phyloP scores from a whole-genome alignment of 1,140 invertebrate species.

The Choristoneura fumiferana region DNA sequence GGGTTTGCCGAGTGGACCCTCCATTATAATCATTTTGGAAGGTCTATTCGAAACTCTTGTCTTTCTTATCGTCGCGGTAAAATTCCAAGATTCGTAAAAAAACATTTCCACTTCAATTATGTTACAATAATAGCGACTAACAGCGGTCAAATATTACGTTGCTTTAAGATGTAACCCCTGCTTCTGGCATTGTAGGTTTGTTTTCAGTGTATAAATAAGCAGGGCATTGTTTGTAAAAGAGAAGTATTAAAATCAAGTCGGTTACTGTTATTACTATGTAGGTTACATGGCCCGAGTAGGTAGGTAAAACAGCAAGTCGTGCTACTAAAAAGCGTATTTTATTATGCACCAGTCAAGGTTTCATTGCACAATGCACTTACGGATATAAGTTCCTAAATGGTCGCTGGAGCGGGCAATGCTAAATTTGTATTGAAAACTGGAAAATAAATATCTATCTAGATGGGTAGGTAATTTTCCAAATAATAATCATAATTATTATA shows the following conservation, averaged over 20 bases:
- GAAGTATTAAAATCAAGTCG: conserved; percentile 19
- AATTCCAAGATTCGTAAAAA: too few relatives aligned
- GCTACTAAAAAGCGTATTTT: conserved; percentile 35
- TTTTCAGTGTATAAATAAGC: neutral
- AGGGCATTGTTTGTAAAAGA: conserved; percentile 3
- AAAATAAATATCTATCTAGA: too few relatives aligned
- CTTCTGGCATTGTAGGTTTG: too few relatives aligned
- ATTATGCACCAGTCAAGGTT: conserved; percentile 41
- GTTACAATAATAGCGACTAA: too few relatives aligned
- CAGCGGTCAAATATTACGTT: too few relatives aligned
- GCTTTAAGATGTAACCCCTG: too few relatives aligned
- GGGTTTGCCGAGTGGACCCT: conserved; percentile 10
- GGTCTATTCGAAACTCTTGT: neutral
- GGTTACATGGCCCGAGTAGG: conserved; percentile 29
- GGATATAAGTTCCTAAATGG: conserved; percentile 32
- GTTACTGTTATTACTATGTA: conserved; percentile 37
- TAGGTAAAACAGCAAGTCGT: conserved; percentile 23
- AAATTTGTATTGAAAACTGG: neutral
- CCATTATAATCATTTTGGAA: conserved; percentile 1
- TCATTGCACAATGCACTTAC: conserved; percentile 24
- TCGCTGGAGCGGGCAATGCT: conserved; percentile 4
- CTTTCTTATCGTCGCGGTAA: too few relatives aligned
- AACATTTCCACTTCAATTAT: neutral
- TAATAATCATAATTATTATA: too few relatives aligned
- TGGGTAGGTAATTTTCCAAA: too few relatives aligned